Conservation (phyloP, 2,888 invertebrate species). For the Trichogramma evanescens region DNA sequence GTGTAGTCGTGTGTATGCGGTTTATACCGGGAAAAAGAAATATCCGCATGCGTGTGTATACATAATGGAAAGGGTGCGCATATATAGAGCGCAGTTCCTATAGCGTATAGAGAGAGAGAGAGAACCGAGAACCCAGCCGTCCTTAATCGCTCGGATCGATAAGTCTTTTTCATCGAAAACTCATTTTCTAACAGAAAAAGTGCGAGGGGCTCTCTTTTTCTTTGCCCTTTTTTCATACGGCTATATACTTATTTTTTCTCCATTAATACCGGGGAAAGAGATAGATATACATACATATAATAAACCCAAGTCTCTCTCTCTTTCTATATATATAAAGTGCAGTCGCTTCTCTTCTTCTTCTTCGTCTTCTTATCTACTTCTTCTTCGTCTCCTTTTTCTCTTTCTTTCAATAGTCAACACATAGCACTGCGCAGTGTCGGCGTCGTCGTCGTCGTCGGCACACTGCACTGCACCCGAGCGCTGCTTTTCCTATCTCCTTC, state of each 20-base stretch:
- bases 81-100: too few species aligned
- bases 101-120: too few species aligned
- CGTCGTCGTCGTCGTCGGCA: too few species aligned
- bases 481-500: constrained; percentile 10
- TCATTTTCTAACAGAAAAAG: neutral
- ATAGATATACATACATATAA: neutral
- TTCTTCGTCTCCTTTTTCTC: neutral
- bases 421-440: too few species aligned
- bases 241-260: neutral
- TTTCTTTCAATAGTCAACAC: too few species aligned
- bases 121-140: too few species aligned
- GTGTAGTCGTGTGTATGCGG: too few species aligned
- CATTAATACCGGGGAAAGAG: constrained; percentile 9
- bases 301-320: constrained; percentile 3
- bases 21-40: too few species aligned
- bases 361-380: constrained; percentile 14
- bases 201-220: neutral
- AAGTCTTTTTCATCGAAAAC: constrained; percentile 4
- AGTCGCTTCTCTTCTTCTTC: constrained; percentile 8
- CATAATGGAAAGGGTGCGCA: too few species aligned
- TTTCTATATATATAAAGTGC: neutral
- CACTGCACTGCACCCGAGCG: neutral
- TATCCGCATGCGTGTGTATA: too few species aligned
- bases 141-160: too few species aligned
- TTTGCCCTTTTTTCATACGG: too few species aligned